phyloP scores from a whole-genome alignment of 1,140 invertebrate species.

The Heliconius nattereri region DNA sequence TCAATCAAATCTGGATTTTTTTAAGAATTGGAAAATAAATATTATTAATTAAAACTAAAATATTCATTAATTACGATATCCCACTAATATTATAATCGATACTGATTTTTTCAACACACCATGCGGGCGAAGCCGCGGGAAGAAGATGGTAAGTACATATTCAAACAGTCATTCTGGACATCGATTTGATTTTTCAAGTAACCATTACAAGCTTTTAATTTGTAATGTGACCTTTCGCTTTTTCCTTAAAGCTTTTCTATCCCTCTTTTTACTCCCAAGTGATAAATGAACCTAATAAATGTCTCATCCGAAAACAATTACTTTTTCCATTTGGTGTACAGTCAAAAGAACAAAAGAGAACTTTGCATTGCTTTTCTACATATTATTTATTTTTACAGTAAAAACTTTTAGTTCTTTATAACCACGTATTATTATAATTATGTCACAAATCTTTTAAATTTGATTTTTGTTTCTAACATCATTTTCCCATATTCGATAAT shows the following conservation, averaged over 20 bases:
- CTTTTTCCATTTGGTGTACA: constrained; percentile 13
- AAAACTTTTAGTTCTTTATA: not conserved
- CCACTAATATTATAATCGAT: too few species aligned
- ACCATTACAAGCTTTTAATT: constrained; percentile 19
- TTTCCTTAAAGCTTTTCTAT: constrained; percentile 13
- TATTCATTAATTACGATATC: too few species aligned
- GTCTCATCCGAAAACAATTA: constrained; percentile 21
- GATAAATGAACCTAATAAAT: constrained; percentile 22
- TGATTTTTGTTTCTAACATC: not conserved
- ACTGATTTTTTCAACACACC: too few species aligned
- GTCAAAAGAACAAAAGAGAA: constrained; percentile 11
- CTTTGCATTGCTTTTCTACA: not conserved
- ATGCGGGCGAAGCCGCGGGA: too few species aligned
- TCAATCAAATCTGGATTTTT: too few species aligned
- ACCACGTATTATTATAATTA: not conserved
- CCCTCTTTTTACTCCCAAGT: constrained; percentile 5
- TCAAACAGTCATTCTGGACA: not conserved
- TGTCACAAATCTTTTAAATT: not conserved
- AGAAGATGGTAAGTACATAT: not conserved
- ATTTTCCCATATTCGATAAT: too few species aligned
- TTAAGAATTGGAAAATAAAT: too few species aligned
- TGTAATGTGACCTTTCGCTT: constrained; percentile 14
- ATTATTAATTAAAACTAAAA: too few species aligned
- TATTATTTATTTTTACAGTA: not conserved
- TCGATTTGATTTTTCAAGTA: not conserved